Percentiles rank a stretch among this genome's conserved stretches.
Conservation (phyloP, 2,797 vertebrate genomes). For the Cetoscarus ocellatus region DNA sequence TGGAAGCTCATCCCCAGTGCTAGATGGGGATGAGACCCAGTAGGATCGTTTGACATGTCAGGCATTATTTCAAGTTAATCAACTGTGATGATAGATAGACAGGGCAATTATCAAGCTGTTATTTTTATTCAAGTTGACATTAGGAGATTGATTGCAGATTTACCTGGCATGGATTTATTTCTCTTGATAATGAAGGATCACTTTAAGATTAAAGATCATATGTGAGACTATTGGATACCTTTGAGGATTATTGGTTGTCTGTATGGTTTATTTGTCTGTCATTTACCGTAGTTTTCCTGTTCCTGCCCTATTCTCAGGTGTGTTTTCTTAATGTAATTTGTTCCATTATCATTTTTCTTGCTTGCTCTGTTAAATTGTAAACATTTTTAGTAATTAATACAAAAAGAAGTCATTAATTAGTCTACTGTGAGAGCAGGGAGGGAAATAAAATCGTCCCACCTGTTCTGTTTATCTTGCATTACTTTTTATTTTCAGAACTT, state of each 20-base stretch:
- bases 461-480: too few relatives aligned
- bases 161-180: conserved; percentile 2
- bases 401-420: too few relatives aligned
- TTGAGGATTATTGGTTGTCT: not conserved
- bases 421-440: too few relatives aligned
- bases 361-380: too few relatives aligned
- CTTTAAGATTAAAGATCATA: not conserved
- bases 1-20: not conserved
- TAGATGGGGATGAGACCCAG: not conserved
- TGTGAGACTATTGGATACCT: not conserved
- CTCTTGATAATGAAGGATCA: not conserved
- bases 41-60: conserved; percentile 13
- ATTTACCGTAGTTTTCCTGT: not conserved
- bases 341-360: too few relatives aligned
- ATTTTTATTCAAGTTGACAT: conserved; percentile 23
- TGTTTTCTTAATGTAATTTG: too few relatives aligned
- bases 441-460: too few relatives aligned
- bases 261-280: not conserved
- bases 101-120: not conserved
- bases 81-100: conserved; percentile 10
- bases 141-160: conserved; percentile 1
- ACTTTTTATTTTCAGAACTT: too few relatives aligned
- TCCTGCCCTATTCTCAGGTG: not conserved
- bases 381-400: too few relatives aligned
- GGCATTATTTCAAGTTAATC: conserved; percentile 27